Evolutionary conservation across 2,888 invertebrate genomes (phyloP), one percentile per base, ranked within the genome.

Genomic region (Anorthoa munda): DNA sequence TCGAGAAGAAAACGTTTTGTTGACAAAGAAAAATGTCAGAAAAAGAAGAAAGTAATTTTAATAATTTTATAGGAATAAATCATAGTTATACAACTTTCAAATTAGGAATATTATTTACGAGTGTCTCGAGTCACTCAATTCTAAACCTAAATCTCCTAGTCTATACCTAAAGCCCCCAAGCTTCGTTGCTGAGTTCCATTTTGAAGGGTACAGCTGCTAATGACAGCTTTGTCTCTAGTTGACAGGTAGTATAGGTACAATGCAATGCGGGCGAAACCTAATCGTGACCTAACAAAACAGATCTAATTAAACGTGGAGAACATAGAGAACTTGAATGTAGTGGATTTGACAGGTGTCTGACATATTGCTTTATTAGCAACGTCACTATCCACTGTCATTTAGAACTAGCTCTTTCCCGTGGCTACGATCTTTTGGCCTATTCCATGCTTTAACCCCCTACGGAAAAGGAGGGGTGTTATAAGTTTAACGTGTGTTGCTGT

Each of bases 211-310:
- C 1, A 1, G 1, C 45, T 65, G 53, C 23, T 2, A 4, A 0
- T 75, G 48, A 75, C 75, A 73, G 31, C 11, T 21, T 75, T 56
- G 48, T 75, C 39, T 15, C 15, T 48, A n/a, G 50, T 15, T 45
- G 18, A 48, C n/a, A 17, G n/a, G 18, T 12, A 51, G 21, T 51
- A 59, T 21, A 17, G n/a, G 18, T 12, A 51, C 26, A 73, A 59
- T 21, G 7, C 45, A 55, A 55, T n/a, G 39, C 17, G 31, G 5
- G n/a, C 7, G 2, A 66, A 23, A 23, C 11, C n/a, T 55, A 26
- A 55, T 75, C 65, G 75, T 64, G 39, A 64, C 53, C 46, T 12
- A 11, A 5, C 12, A 7, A 26, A 68, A 71, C 23, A 1, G n/a
- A 17, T n/a, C n/a, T 2, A 15, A 48, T 21, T 55, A 18, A 26